Percentiles rank a stretch among this genome's conserved stretches.
Evolutionary conservation across 2,797 vertebrate genomes (phyloP).

Genomic region (Sebastes jordani): DNA sequence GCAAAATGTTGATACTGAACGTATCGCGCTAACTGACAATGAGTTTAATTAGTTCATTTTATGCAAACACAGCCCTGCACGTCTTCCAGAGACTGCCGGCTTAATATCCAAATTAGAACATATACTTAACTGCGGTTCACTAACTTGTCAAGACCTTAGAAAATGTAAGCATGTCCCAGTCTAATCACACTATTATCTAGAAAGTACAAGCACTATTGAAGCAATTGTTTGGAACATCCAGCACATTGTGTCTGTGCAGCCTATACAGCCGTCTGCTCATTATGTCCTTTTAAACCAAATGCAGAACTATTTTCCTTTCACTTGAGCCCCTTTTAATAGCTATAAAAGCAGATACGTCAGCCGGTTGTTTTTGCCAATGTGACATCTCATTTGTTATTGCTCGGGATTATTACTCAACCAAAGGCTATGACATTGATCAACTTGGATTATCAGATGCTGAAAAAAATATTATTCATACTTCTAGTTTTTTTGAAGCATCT

Average conservation of each 20-base stretch:
- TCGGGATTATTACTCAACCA: constrained; percentile 25
- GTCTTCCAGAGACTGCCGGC: neutral
- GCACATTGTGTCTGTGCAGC: neutral
- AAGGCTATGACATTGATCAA: constrained; percentile 31
- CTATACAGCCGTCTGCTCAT: constrained; percentile 27
- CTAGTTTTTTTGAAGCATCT: neutral
- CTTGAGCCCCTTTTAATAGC: constrained; percentile 31
- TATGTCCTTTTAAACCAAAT: constrained; percentile 27
- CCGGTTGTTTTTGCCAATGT: constrained; percentile 26
- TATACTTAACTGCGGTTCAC: neutral
- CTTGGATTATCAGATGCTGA: constrained; percentile 7
- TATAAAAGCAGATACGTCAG: constrained; percentile 25
- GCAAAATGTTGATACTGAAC: neutral
- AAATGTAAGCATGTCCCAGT: neutral
- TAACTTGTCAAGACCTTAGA: neutral
- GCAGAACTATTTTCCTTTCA: constrained; percentile 16
- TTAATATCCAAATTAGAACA: neutral
- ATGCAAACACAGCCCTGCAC: neutral
- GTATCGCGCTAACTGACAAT: neutral
- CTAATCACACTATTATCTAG: constrained; percentile 15
- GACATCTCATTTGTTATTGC: constrained; percentile 37
- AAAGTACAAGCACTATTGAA: constrained; percentile 1
- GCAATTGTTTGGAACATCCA: constrained; percentile 9
- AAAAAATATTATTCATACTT: constrained; percentile 18
- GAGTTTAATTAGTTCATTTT: neutral